phyloP scores from a whole-genome alignment of 2,797 vertebrate species.

The Brachyalestes nurse region DNA sequence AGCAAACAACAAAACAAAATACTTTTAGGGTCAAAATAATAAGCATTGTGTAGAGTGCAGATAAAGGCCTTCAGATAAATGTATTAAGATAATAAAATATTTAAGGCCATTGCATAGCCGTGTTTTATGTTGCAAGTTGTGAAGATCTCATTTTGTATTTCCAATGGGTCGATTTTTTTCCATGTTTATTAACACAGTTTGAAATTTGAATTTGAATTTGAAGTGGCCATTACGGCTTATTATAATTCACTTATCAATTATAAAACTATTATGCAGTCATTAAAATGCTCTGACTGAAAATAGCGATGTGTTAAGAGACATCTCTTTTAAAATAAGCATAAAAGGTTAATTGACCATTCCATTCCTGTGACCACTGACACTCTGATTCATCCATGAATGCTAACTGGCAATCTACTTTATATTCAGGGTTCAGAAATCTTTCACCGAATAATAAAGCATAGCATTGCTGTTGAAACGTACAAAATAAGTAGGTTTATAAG shows the following conservation, averaged over 20 bases:
- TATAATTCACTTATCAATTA: neutral
- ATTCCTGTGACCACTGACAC: neutral
- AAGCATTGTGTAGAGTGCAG: neutral
- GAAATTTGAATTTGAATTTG: neutral
- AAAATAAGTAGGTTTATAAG: too few species aligned
- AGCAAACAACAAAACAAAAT: neutral
- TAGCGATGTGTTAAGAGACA: neutral
- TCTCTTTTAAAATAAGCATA: neutral
- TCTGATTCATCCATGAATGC: neutral
- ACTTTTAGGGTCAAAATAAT: neutral
- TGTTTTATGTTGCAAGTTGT: neutral
- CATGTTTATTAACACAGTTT: neutral
- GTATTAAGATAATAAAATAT: neutral
- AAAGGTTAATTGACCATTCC: neutral
- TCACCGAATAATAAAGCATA: neutral
- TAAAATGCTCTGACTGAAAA: neutral
- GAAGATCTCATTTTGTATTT: neutral
- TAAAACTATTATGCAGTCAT: neutral
- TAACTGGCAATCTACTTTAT: neutral
- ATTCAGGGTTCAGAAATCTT: neutral
- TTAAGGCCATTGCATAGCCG: neutral
- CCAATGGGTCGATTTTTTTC: neutral
- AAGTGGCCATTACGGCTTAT: neutral
- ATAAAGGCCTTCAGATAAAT: neutral
- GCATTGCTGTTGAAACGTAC: too few species aligned